Evolutionary conservation across 2,113 vertebrate species (phyloP).

Genomic region (Thalassoma bifasciatum): DNA sequence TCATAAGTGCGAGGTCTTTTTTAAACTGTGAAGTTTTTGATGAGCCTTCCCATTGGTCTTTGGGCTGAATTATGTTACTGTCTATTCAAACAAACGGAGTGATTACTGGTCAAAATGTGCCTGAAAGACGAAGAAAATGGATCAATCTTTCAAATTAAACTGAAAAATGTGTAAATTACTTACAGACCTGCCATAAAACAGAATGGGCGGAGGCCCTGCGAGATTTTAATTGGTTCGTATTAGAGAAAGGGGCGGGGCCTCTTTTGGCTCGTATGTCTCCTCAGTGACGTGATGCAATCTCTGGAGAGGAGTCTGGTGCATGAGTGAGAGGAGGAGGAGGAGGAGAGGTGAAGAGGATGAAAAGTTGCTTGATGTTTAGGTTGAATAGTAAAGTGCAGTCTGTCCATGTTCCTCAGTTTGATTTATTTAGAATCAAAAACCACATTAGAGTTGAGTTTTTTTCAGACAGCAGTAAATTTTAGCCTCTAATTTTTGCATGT

Average conservation of each 20-base stretch:
- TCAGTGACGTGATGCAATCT: conserved; percentile 35
- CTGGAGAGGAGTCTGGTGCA: conserved; percentile 29
- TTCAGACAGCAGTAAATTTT: too few species aligned
- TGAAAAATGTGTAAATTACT: background rate
- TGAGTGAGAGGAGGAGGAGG: conserved; percentile 35
- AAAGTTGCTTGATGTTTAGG: background rate
- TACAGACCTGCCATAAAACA: background rate
- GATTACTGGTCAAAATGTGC: background rate
- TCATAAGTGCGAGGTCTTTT: background rate
- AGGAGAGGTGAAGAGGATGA: conserved; percentile 41
- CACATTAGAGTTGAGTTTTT: background rate
- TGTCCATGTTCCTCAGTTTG: background rate
- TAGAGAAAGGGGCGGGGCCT: conserved; percentile 53
- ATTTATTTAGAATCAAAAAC: background rate
- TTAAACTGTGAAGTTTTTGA: background rate
- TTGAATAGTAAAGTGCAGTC: conserved; percentile 12
- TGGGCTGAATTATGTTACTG: background rate
- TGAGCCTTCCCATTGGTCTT: background rate
- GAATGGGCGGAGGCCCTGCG: conserved; percentile 22
- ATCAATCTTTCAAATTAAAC: background rate
- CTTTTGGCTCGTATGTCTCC: background rate
- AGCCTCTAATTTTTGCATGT: background rate
- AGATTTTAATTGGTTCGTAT: conserved; percentile 66
- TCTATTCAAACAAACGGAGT: background rate
- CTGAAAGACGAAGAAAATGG: background rate